phyloP scores from a whole-genome alignment of 2,797 vertebrate genomes.

The Lagorchestes hirsutus region DNA sequence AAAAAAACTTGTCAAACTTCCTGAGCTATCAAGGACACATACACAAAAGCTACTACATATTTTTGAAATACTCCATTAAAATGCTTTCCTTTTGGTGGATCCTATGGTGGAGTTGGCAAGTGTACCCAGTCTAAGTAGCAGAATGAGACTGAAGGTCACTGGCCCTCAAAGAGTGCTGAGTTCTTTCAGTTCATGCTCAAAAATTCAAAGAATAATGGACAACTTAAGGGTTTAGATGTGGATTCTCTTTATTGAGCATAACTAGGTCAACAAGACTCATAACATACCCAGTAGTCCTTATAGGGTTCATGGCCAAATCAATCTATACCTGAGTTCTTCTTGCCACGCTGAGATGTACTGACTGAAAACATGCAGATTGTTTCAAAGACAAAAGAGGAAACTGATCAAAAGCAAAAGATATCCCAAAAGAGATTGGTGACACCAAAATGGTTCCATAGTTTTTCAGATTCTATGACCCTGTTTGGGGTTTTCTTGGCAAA shows the following conservation, averaged over 20 bases:
- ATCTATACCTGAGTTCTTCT: background rate
- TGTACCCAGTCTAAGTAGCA: background rate
- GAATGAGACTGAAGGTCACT: background rate
- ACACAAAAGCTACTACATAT: background rate
- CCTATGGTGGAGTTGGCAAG: background rate
- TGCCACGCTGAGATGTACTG: background rate
- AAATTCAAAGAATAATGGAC: background rate
- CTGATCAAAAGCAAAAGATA: background rate
- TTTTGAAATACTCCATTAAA: background rate
- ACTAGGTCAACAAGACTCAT: background rate
- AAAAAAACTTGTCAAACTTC: background rate
- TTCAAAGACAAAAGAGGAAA: background rate
- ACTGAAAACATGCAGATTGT: background rate
- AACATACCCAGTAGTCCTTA: background rate
- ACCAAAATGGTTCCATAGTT: background rate
- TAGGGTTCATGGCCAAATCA: background rate
- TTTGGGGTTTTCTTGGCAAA: background rate
- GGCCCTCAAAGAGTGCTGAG: background rate
- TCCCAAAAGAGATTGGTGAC: background rate
- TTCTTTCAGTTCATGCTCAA: background rate
- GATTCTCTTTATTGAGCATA: background rate
- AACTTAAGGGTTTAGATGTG: background rate
- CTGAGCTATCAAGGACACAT: background rate
- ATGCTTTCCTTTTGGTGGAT: background rate
- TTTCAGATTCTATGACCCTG: background rate